Base-by-base conservation (phyloP, 2,113 vertebrate species). In the Sturnira hondurensis region DNA sequence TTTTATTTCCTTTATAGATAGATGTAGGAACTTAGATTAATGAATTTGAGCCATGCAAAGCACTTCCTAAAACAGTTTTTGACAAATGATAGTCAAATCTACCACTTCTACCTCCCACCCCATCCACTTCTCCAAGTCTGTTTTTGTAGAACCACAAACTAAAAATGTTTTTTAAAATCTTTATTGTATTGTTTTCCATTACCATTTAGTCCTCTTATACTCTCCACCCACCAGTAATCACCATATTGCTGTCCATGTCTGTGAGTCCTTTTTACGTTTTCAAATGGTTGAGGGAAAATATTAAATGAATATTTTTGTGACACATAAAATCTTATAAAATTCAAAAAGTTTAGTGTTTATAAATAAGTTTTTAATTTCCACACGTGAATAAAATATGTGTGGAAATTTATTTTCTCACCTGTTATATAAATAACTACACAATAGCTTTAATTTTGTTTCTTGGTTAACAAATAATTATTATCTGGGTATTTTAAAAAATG, bases 381-480 rank as follows among this genome's bases (percentile, higher is more conserved):
- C n/a, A n/a, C n/a, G 92, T 96, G 63, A 95, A 95, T 95, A 96
- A 95, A 96, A 86, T 97, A 91, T 92, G 41, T 86, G 7, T 80
- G 54, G 61, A 95, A 93, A 83, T 86, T 89, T 93, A 10, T 91
- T 80, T 93, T 83, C 36, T 85, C 24, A 80, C 80, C 70, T 90
- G 22, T 84, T 87, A 88, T 54, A 1, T 83, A 56, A 78, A 56
- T 50, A 91, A n/a, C 3, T 68, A 54, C 13, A 89, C 56, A 89
- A 94, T 83, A 83, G 56, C 56, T 16, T 95, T 83, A 54, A 95
- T 89, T 95, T 92, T 97, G 50, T 38, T 68, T 96, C 47, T 96
- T 91, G 54, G 47, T 77, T 81, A 89, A 73, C 17, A 93, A 82
- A 65, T 96, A 85, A 93, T 91, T 91, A 63, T 94, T 91, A 78